Base-by-base conservation (phyloP, 2,113 vertebrate genomes). In the Pteronura brasiliensis region DNA sequence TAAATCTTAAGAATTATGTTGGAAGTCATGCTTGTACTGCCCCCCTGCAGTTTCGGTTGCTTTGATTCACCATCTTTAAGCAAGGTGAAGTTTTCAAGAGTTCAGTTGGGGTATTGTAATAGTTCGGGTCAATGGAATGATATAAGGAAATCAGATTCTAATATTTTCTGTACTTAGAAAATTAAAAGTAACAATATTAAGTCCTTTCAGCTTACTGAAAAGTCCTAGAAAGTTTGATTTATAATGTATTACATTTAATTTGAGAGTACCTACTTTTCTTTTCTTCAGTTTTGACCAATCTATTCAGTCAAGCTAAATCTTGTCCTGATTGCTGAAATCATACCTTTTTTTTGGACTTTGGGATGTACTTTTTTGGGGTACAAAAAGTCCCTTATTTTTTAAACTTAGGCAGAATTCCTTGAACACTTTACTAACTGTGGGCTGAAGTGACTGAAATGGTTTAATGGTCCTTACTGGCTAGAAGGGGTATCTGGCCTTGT, bases 1-100 rank as follows among this genome's bases (percentile, higher is more conserved):
- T 52, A 8, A 88, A 47, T 88, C n/a, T 95, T 86, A 83, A 88
- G 69, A 90, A 95, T 90, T 90, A 61, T n/a, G 7, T 95, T 93
- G 18, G 14, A 67, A 95, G 44, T 92, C 81, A 65, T 97, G 61
- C 29, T 57, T 88, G 71, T 71, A 79, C 11, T 80, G 82, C 55
- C 52, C 34, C 34, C 21, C 82, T 76, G 4, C 17, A 74, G 72
- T 96, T 74, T 93, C n/a, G 85, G 27, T 63, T 55, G 39, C 25
- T 47, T 93, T 94, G 47, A 3, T 89, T 59, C 6, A 44, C n/a
- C 18, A 63, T 36, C 42, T 97, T 96, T 89, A 93, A 59, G 79
- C 14, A 88, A 34, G 69, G 21, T 52, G 21, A 93, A 29, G 12
- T 79, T 96, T 97, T 82, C 61, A 95, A 47, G 82, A 95, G 13